Evolutionary conservation across 2,888 invertebrate species (phyloP).

Genomic region (Hesperia comma): DNA sequence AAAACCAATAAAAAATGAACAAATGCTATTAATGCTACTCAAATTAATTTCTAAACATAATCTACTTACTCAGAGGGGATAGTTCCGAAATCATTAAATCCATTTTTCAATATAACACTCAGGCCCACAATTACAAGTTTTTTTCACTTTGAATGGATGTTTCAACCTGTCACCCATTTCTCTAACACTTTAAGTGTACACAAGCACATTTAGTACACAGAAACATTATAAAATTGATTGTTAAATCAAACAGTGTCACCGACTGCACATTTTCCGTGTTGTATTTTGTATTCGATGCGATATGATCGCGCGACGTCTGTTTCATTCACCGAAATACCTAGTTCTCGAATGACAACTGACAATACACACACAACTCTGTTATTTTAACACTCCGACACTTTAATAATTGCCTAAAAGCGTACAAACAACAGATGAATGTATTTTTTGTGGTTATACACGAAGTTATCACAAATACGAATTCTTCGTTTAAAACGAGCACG

Average conservation of each 20-base stretch:
- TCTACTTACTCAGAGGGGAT: conserved; percentile 72
- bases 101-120: conserved; percentile 62
- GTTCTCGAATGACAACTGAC: conserved; percentile 39
- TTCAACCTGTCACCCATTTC: conserved; percentile 80
- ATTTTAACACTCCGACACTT: conserved; percentile 23
- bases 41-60: not conserved
- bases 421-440: conserved; percentile 23
- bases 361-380: conserved; percentile 30
- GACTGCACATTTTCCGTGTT: conserved; percentile 64
- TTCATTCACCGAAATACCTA: conserved; percentile 46
- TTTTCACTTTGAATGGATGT: conserved; percentile 77
- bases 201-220: conserved; percentile 30
- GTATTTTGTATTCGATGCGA: conserved; percentile 54
- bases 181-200: conserved; percentile 55
- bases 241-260: conserved; percentile 47
- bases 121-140: conserved; percentile 54
- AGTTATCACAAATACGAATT: conserved; percentile 48
- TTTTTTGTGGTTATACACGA: conserved; percentile 36
- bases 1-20: not conserved
- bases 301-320: conserved; percentile 38
- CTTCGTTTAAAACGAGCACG: conserved; percentile 55
- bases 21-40: not conserved
- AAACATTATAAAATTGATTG: conserved; percentile 31
- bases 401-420: conserved; percentile 9
- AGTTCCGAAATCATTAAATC: conserved; percentile 71